phyloP scores from a whole-genome alignment of 2,888 invertebrate genomes.

The Aethes cnicana region DNA sequence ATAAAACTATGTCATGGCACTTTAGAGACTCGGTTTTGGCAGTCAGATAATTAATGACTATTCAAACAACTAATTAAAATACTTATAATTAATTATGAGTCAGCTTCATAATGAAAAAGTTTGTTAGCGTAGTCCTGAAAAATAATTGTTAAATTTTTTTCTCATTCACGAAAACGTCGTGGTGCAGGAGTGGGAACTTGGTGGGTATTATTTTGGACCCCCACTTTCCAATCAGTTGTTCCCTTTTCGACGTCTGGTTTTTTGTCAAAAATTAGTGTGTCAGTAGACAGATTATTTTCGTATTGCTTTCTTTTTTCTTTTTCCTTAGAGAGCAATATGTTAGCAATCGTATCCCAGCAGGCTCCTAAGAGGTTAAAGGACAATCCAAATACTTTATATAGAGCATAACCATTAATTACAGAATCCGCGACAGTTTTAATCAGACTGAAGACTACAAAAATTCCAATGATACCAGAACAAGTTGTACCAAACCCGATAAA shows the following conservation, averaged over 20 bases:
- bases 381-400: neutral
- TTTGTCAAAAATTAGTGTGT: neutral
- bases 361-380: neutral
- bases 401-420: neutral
- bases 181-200: neutral
- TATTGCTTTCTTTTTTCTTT: neutral
- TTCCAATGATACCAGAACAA: slow-evolving; percentile 6
- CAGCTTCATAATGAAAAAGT: too few species aligned
- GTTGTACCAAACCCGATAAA: slow-evolving; percentile 3
- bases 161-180: too few species aligned
- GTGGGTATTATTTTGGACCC: neutral
- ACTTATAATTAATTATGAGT: too few species aligned
- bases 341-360: neutral
- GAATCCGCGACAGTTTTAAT: neutral
- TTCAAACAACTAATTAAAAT: too few species aligned
- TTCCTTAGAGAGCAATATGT: neutral
- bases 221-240: neutral
- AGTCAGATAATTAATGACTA: too few species aligned
- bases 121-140: too few species aligned
- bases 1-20: too few species aligned
- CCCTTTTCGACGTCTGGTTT: neutral
- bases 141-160: too few species aligned
- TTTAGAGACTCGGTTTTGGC: too few species aligned
- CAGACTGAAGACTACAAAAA: neutral
- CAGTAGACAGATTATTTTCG: neutral